Base-by-base conservation (phyloP, 2,113 vertebrate genomes). In the Chiloscyllium plagiosum region DNA sequence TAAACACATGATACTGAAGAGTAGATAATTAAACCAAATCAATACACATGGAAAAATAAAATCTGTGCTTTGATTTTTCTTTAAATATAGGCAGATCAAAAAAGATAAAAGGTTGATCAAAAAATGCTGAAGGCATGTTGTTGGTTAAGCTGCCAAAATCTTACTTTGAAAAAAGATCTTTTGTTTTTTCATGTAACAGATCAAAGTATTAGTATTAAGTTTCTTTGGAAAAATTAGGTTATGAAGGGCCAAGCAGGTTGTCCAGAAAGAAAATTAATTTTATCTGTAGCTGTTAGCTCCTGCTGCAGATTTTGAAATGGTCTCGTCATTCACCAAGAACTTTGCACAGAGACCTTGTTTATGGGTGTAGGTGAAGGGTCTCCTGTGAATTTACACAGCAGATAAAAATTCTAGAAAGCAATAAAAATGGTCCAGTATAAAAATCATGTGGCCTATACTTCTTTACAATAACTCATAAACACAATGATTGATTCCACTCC, bases 91-190 rank as follows among this genome's bases (percentile, higher is more conserved):
- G 17, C 89, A 92, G 89, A 92, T 65, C 89, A 92, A 37, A 92
- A 92, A 33, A 37, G 29, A 66, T 65, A 65, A 92, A 92, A 92
- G 56, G 1, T 65, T 65, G 29, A 33, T 33, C 17, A 92, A 65
- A 12, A 65, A 92, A 66, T 65, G 29, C 29, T 65, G 12, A 90
- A 90, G 56, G 12, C 87, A 90, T 90, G 61, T 61, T 90, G 33
- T 33, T 92, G 89, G 89, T 65, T 92, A 92, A 92, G n/a, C 89
- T 65, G 89, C 89, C 89, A 92, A 92, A 92, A 92, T 92, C 89
- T 56, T 92, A 56, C 89, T 65, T 92, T n/a, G 4, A 13, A 42
- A 65, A 47, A 92, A 65, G 15, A 65, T n/a, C 29, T 78, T 65
- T 33, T 90, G 56, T n/a, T 37, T 22, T 29, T 92, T 61, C 50